Conservation (phyloP, 2,888 invertebrate species). For the Leptopilina myrica region DNA sequence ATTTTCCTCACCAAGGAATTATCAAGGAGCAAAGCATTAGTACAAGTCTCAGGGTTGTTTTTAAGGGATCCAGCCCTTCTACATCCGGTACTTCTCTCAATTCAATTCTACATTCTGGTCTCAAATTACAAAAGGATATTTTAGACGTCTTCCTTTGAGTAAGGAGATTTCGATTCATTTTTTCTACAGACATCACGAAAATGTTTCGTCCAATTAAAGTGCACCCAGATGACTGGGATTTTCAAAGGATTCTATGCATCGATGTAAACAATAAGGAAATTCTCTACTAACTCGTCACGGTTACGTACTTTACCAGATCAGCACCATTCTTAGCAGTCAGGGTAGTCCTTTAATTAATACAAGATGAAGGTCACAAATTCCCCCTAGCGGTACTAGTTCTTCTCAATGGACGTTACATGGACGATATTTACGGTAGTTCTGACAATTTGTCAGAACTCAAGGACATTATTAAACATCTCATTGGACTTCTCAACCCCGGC, state of each 20-base stretch:
- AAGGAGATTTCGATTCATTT: neutral
- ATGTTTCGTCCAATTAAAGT: neutral
- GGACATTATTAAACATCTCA: too few species aligned
- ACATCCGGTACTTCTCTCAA: too few species aligned
- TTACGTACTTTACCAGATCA: neutral
- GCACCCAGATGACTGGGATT: neutral
- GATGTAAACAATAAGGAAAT: neutral
- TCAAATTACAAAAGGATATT: neutral
- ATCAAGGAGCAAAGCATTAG: neutral
- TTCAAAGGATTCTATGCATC: neutral
- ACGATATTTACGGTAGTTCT: constrained; percentile 27
- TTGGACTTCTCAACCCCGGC: too few species aligned
- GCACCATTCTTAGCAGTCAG: neutral
- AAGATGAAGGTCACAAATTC: neutral
- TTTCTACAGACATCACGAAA: neutral
- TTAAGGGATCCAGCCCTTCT: neutral
- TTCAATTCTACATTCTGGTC: neutral
- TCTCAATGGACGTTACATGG: constrained; percentile 38
- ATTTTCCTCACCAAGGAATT: neutral
- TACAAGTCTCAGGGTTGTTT: neutral
- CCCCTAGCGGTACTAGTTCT: constrained; percentile 40
- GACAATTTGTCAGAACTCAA: neutral
- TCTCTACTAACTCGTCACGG: neutral
- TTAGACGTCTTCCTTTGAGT: neutral
- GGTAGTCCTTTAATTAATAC: neutral